Evolutionary conservation across 2,797 vertebrate species (phyloP).

Genomic region (Glyptemys insculpta): DNA sequence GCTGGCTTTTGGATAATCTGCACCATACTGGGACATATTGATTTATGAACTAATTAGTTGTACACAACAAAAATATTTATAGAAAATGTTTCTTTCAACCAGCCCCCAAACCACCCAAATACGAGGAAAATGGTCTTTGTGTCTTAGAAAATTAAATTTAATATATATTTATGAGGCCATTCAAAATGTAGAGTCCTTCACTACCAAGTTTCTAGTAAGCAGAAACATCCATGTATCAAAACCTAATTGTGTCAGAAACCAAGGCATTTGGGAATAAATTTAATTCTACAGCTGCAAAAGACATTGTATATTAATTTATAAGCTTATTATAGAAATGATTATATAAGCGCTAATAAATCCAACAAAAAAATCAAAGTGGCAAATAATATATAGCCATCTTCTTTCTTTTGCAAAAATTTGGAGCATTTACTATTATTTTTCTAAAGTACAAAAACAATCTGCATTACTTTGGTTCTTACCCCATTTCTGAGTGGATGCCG

Average conservation of each 20-base stretch:
- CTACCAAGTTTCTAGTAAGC: constrained; percentile 76
- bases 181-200: constrained; percentile 77
- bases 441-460: constrained; percentile 41
- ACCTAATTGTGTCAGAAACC: constrained; percentile 73
- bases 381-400: constrained; percentile 21
- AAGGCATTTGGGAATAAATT: constrained; percentile 76
- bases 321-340: constrained; percentile 72
- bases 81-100: constrained; percentile 71
- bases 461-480: not conserved
- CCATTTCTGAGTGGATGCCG: not conserved
- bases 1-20: constrained; percentile 79
- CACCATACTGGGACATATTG: constrained; percentile 69
- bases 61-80: constrained; percentile 80
- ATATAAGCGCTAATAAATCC: constrained; percentile 68
- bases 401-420: constrained; percentile 52
- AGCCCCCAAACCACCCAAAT: constrained; percentile 73
- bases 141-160: constrained; percentile 85
- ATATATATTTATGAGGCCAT: constrained; percentile 87
- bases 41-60: constrained; percentile 86
- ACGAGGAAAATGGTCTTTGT: constrained; percentile 79
- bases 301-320: constrained; percentile 74
- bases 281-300: constrained; percentile 70
- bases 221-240: constrained; percentile 81
- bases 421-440: constrained; percentile 67
- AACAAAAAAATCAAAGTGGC: constrained; percentile 39